phyloP scores from a whole-genome alignment of 2,888 invertebrate species.

The Catocala sponsa region DNA sequence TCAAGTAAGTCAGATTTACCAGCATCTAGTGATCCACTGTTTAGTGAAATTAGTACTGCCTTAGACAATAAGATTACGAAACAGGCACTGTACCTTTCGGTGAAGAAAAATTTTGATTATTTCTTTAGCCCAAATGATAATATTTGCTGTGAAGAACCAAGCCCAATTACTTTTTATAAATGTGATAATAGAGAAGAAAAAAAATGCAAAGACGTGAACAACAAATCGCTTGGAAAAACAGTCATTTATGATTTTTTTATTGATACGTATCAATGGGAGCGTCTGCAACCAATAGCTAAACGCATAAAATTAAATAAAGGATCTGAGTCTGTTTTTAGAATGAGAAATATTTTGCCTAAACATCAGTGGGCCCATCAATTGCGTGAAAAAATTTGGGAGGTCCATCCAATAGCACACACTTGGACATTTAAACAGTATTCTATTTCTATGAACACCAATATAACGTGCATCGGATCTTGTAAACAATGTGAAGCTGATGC shows the following conservation, averaged over 20 bases:
- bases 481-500: conserved; percentile 22
- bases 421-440: conserved; percentile 25
- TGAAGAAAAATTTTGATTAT: conserved; percentile 26
- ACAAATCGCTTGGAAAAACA: conserved; percentile 19
- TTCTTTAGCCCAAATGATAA: conserved; percentile 18
- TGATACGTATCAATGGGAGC: conserved; percentile 25
- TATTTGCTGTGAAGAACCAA: conserved; percentile 14
- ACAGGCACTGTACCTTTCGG: conserved; percentile 24
- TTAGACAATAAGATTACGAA: conserved; percentile 26
- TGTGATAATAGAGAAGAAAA: conserved; percentile 11
- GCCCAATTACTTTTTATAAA: conserved; percentile 9
- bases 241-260: conserved; percentile 21
- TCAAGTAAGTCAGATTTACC: conserved; percentile 20
- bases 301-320: conserved; percentile 24
- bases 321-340: conserved; percentile 18
- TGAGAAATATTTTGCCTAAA: conserved; percentile 18
- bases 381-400: conserved; percentile 24
- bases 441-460: conserved; percentile 19
- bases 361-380: conserved; percentile 22
- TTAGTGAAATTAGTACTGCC: conserved; percentile 24
- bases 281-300: conserved; percentile 20
- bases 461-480: conserved; percentile 24
- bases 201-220: conserved; percentile 11
- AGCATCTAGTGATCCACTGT: conserved; percentile 26
- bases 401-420: conserved; percentile 18